Conservation (phyloP, 2,888 invertebrate species). For the Salticus scenicus region DNA sequence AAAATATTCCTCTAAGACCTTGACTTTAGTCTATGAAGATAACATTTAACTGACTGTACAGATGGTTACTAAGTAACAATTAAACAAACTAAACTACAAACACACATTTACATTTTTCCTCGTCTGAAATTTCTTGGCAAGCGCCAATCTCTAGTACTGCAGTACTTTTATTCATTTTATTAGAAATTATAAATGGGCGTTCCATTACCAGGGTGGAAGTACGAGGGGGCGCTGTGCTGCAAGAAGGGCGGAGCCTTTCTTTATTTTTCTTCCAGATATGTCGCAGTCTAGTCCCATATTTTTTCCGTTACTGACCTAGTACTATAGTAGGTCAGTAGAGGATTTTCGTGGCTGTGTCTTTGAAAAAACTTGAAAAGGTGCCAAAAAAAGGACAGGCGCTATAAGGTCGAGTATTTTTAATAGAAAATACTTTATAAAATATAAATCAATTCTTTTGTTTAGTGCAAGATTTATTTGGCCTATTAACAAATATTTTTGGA, state of each 20-base stretch:
- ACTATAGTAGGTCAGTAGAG: slow-evolving; percentile 10
- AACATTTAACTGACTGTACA: neutral
- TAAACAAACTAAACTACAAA: neutral
- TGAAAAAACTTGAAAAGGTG: neutral
- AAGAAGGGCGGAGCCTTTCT: slow-evolving; percentile 50
- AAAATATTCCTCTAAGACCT: too few species aligned
- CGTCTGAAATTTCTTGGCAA: slow-evolving; percentile 43
- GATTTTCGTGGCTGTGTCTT: neutral
- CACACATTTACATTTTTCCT: neutral
- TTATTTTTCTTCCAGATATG: slow-evolving; percentile 16
- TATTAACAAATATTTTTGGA: neutral
- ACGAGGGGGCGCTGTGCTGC: slow-evolving; percentile 35
- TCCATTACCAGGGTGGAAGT: slow-evolving; percentile 18
- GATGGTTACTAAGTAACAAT: neutral
- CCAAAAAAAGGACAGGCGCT: neutral
- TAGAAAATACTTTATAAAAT: neutral
- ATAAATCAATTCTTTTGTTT: neutral
- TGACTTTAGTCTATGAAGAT: neutral
- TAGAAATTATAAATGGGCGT: neutral
- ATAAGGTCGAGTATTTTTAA: neutral
- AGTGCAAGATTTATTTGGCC: neutral
- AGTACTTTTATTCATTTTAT: neutral
- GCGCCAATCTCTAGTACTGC: neutral
- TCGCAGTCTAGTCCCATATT: slow-evolving; percentile 23
- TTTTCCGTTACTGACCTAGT: slow-evolving; percentile 41